These are phyloP conservation scores for Nebria brevicollis DNA, from an alignment of 2,888 invertebrate species.

Conservation along the genomic window DNA sequence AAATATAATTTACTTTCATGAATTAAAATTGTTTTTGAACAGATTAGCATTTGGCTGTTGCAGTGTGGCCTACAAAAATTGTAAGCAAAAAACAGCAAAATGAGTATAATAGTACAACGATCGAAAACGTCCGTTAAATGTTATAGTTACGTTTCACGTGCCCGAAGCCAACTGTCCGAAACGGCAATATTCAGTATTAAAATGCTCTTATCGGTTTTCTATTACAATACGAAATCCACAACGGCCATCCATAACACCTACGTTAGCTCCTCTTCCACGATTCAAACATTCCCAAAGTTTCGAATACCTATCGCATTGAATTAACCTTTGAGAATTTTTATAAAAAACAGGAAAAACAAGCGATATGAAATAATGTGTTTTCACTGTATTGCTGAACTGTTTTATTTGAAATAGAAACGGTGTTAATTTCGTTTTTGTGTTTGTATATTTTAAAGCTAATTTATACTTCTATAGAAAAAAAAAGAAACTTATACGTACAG, in stretches of 20 bases:
- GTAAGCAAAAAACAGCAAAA: background rate
- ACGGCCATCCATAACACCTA: conserved; percentile 28
- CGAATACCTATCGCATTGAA: background rate
- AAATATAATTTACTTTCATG: too few species aligned
- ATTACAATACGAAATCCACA: conserved; percentile 33
- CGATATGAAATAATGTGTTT: background rate
- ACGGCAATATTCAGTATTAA: conserved; percentile 35
- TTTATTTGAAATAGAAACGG: conserved; percentile 27
- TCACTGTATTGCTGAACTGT: background rate
- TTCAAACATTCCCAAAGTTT: background rate
- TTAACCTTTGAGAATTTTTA: conserved; percentile 1
- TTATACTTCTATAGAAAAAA: conserved; percentile 34
- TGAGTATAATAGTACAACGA: background rate
- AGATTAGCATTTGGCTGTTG: too few species aligned
- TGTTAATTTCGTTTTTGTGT: conserved; percentile 36
- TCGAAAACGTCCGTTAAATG: conserved; percentile 28
- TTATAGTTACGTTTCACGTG: conserved; percentile 23
- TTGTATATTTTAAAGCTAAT: conserved; percentile 39
- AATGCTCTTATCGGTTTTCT: conserved; percentile 44
- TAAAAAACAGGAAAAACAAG: background rate
- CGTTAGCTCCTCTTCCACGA: background rate
- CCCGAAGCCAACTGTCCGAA: conserved; percentile 19
- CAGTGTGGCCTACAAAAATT: too few species aligned
- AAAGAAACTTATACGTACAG: background rate
- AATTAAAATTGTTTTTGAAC: too few species aligned